Evolutionary conservation across 2,888 invertebrate genomes (phyloP), one percentile per base, ranked within the genome.

Genomic region (Trichopoda pennipes): DNA sequence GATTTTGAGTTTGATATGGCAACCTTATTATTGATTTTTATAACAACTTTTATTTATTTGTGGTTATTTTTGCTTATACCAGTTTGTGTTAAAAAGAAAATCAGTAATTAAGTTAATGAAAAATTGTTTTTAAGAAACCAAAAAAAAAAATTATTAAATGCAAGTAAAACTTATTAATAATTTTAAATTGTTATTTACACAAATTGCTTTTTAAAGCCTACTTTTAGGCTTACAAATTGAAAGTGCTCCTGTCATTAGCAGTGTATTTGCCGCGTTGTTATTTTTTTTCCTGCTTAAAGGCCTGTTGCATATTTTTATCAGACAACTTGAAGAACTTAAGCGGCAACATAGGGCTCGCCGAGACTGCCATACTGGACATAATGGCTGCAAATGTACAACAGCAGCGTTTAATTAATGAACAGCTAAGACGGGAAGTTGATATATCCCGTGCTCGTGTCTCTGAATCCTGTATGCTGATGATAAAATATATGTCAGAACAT

Each of bases 381-480:
- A 96, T 96, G 95, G 96, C 97, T 93, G 96, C 97, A 87, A 97
- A 95, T 91, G 93, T 98, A 89, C 98, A 98, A 92, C 98, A 98
- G 93, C 98, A 98, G 93, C 90, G 91, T 58, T 95, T 96, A 92
- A 94, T 98, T 85, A 98, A 97, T 79, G 98, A 98, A 90, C 98
- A 98, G 92, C 93, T 98, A 85, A 94, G 98, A 84, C 94, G 98
- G 69, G 98, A 98, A 91, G 97, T 97, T 68, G 95, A 96, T 55
- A 94, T 98, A 77, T 96, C 95, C 88, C 94, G 98, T 76, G 94
- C 97, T 35, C 88, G 87, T 53, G 86, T 87, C 32, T 97, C 97
- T 16, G 95, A 95, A 87, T 98, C 97, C n/a, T 96, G 98, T 77
- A 95, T 96, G 85, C 96, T 98, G 87, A 97, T 98, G 86, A 95